A percentile compares a stretch with the other conserved stretches of the same genome.
Conservation (phyloP, 2,888 invertebrate genomes). For the Argyresthia goedartella region DNA sequence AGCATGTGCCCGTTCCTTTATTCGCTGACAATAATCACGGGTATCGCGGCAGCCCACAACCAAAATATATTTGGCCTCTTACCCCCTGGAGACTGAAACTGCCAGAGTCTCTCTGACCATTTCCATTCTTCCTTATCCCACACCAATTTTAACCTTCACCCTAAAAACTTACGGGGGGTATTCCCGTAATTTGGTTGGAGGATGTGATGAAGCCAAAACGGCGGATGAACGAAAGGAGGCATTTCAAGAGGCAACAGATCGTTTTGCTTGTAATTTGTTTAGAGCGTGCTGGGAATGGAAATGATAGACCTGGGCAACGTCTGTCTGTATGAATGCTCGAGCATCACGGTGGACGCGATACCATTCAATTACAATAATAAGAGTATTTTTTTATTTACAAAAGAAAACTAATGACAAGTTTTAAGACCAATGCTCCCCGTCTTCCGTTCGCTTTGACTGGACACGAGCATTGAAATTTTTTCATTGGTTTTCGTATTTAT, state of each 20-base stretch:
- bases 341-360: background rate
- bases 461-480: too few relatives aligned
- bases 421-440: too few relatives aligned
- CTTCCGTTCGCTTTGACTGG: too few relatives aligned
- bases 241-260: constrained; percentile 47
- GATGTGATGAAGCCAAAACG: constrained; percentile 24
- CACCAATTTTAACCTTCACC: background rate
- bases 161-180: background rate
- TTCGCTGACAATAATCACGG: constrained; percentile 59
- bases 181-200: background rate
- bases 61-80: constrained; percentile 50
- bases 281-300: constrained; percentile 39
- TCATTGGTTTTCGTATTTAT: too few relatives aligned
- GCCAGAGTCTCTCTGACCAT: constrained; percentile 26
- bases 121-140: constrained; percentile 21
- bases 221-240: constrained; percentile 43
- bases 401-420: too few relatives aligned
- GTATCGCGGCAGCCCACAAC: constrained; percentile 33
- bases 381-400: too few relatives aligned
- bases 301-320: constrained; percentile 5
- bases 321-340: background rate
- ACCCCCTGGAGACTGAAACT: constrained; percentile 49
- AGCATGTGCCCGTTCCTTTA: constrained; percentile 21
- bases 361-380: too few relatives aligned
- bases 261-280: constrained; percentile 52